Percentiles rank a stretch among this genome's conserved stretches.
Conservation (phyloP, 1,140 invertebrate species). For the Cataglyphis hispanica region DNA sequence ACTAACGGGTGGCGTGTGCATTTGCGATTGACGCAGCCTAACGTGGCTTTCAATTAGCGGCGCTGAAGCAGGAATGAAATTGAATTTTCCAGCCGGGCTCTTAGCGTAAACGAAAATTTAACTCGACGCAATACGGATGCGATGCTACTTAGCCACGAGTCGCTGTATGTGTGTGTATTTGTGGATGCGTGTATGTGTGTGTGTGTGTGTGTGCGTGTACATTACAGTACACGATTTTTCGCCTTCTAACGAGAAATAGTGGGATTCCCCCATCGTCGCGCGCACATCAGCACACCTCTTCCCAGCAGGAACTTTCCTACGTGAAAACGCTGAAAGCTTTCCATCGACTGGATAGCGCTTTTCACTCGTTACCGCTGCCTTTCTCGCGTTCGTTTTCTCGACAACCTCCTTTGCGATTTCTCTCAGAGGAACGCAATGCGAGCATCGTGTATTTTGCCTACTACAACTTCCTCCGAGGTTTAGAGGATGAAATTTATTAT, state of each 20-base stretch:
- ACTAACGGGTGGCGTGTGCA: conserved; percentile 1
- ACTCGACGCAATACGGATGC: conserved; percentile 37
- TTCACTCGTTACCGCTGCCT: conserved; percentile 45
- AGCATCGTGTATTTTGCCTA: conserved; percentile 9
- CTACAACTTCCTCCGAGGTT: neutral
- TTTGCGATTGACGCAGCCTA: conserved; percentile 42
- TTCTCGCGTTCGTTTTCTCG: conserved; percentile 34
- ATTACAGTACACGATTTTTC: conserved; percentile 15
- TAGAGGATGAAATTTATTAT: too few relatives aligned
- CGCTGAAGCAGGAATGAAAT: conserved; percentile 22
- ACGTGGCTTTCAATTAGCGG: conserved; percentile 45
- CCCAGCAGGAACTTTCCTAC: conserved; percentile 54
- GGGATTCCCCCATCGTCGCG: conserved; percentile 6
- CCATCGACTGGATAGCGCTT: conserved; percentile 57
- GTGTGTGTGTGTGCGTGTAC: neutral
- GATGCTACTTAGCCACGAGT: conserved; percentile 12
- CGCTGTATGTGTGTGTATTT: neutral
- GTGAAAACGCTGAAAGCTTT: conserved; percentile 64
- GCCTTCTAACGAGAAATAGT: conserved; percentile 53
- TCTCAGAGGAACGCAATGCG: neutral
- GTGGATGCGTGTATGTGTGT: neutral
- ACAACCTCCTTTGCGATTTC: conserved; percentile 11
- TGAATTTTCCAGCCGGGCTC: conserved; percentile 54
- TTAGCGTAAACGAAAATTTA: conserved; percentile 65
- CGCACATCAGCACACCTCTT: conserved; percentile 46